Conservation (phyloP, 1,140 invertebrate species). For the Brachionus angularis region DNA sequence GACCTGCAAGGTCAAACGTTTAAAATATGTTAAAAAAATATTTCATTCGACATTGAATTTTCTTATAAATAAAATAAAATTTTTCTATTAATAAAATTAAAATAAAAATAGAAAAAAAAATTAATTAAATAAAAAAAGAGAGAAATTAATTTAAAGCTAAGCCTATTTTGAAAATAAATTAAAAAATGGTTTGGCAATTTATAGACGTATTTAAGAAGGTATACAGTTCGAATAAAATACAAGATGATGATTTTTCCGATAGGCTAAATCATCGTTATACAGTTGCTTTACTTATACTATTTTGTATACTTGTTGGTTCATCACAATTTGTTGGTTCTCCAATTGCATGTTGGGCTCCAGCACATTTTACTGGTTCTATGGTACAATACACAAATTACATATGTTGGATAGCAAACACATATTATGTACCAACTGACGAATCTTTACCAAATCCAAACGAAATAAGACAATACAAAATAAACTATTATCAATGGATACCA, state of each 20-base stretch:
- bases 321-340: slow-evolving; percentile 86
- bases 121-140: no score
- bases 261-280: slow-evolving; percentile 47
- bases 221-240: background rate
- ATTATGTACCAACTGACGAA: slow-evolving; percentile 59
- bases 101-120: no score
- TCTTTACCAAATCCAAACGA: slow-evolving; percentile 41
- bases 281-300: slow-evolving; percentile 75
- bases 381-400: slow-evolving; percentile 53
- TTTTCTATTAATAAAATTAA: no score
- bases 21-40: no score
- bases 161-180: no score
- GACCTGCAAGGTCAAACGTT: no score
- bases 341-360: slow-evolving; percentile 68
- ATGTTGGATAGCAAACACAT: slow-evolving; percentile 60
- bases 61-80: no score
- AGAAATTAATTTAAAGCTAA: no score
- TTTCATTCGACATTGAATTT: no score
- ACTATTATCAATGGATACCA: slow-evolving; percentile 45
- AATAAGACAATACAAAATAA: slow-evolving; percentile 1
- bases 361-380: slow-evolving; percentile 47
- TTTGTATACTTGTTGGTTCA: slow-evolving; percentile 79
- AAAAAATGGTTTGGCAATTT: slow-evolving; percentile 44
- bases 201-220: slow-evolving; percentile 40
- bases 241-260: slow-evolving; percentile 48